A percentile compares a stretch with the other conserved stretches of the same genome.
These are phyloP conservation scores for Bembecia ichneumoniformis DNA, from an alignment of 2,888 invertebrate genomes.

Conservation along the genomic window DNA sequence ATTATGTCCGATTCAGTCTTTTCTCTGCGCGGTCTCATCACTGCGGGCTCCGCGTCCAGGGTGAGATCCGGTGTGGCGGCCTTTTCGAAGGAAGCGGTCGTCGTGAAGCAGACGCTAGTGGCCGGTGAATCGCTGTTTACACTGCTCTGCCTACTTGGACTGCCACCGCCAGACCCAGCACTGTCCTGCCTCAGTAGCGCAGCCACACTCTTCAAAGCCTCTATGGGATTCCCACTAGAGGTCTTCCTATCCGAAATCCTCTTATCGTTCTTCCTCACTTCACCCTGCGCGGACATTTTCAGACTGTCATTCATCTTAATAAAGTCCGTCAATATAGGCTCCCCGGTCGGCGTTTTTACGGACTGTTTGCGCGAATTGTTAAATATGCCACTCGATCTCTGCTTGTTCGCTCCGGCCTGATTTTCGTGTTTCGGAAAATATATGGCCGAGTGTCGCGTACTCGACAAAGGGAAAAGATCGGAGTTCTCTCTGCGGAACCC, in stretches of 20 bases:
- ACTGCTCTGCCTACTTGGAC: conserved; percentile 60
- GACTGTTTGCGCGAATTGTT: conserved; percentile 76
- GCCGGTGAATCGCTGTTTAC: conserved; percentile 58
- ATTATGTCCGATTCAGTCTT: conserved; percentile 92
- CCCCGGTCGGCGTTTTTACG: conserved; percentile 66
- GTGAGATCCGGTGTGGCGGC: conserved; percentile 53
- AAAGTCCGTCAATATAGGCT: conserved; percentile 81
- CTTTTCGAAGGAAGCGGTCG: conserved; percentile 45
- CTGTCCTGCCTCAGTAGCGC: conserved; percentile 56
- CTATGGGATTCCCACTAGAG: conserved; percentile 47
- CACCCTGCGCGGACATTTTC: conserved; percentile 56
- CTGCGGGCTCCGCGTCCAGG: conserved; percentile 38
- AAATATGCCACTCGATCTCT: conserved; percentile 79
- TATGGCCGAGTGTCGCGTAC: conserved; percentile 81
- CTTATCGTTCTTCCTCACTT: conserved; percentile 45
- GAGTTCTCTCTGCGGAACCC: conserved; percentile 88
- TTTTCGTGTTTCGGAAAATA: conserved; percentile 73
- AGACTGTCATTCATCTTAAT: conserved; percentile 71
- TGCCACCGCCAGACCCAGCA: conserved; percentile 41
- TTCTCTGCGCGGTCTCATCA: conserved; percentile 82
- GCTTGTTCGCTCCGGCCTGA: conserved; percentile 58
- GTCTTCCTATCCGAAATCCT: conserved; percentile 34
- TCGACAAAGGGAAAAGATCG: conserved; percentile 83
- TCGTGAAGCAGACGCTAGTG: conserved; percentile 51
- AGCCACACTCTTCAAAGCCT: conserved; percentile 58